These are phyloP conservation scores for Microcaecilia unicolor DNA, from an alignment of 2,797 vertebrate species.

Conservation along the genomic window DNA sequence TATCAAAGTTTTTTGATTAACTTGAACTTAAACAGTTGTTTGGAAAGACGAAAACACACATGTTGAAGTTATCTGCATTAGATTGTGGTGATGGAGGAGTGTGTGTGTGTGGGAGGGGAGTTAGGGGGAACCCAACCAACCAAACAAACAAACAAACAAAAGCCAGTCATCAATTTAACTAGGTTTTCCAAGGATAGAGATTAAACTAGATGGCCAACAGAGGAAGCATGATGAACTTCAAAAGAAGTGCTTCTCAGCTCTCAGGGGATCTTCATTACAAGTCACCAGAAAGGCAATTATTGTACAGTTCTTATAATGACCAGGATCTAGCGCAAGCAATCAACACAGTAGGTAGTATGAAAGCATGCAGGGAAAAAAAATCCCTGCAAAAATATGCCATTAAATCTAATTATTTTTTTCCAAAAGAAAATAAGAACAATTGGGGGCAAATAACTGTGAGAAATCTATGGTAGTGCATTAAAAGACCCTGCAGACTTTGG, in stretches of 20 bases:
- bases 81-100: too few species aligned
- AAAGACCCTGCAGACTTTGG: constrained; percentile 40
- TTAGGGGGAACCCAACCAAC: too few species aligned
- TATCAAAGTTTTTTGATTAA: too few species aligned
- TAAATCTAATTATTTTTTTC: constrained; percentile 74
- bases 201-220: constrained; percentile 52
- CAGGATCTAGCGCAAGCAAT: constrained; percentile 50
- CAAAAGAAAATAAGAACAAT: constrained; percentile 61
- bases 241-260: constrained; percentile 46
- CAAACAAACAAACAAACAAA: too few species aligned
- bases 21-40: constrained; percentile 8
- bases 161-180: constrained; percentile 47
- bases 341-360: constrained; percentile 56
- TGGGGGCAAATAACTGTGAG: constrained; percentile 52
- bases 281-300: constrained; percentile 66
- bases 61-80: constrained; percentile 33
- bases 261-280: constrained; percentile 58
- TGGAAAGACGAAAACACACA: constrained; percentile 21
- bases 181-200: constrained; percentile 44
- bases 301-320: constrained; percentile 58
- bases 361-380: constrained; percentile 50
- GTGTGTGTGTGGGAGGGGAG: too few species aligned
- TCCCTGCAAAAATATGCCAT: constrained; percentile 55
- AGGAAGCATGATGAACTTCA: constrained; percentile 56
- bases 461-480: constrained; percentile 36